Evolutionary conservation across 2,797 vertebrate species (phyloP), one percentile per base, ranked within the genome.

Genomic region (Cheirogaleus major): DNA sequence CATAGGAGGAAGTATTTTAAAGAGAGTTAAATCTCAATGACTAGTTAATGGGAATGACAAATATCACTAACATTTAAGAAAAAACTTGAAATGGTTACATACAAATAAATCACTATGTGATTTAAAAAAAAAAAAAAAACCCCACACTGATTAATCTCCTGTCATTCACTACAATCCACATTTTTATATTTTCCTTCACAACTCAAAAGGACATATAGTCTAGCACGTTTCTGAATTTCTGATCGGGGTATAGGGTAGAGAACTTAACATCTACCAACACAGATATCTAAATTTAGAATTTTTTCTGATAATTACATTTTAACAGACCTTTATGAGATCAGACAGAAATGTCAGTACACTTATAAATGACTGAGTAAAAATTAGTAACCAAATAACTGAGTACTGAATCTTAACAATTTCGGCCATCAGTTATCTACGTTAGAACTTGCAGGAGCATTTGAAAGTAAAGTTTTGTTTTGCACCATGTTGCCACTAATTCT

Each of bases 131-230:
- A 45, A 50, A 80, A 41, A n/a, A n/a, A n/a, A n/a, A n/a, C n/a
- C 32, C 22, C 55, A 57, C 20, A 75, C 9, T 83, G 25, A 91
- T 88, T n/a, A 75, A 83, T 59, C 25, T 75, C 43, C 5, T 45
- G 11, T 93, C 55, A 73, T 69, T 93, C 55, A 67, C 81, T 83
- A 52, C 22, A 84, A 79, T 79, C 3, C 41, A 90, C 61, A 50
- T 82, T 93, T 84, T 93, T 61, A 5, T 70, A 75, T 95, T 94
- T 93, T 82, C 83, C 38, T 83, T 95, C 83, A 97, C 43, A 92
- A 45, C 10, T 79, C 82, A 81, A 95, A 82, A 45, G 75, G 55
- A 94, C 63, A 55, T 17, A 86, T 4, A 95, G 67, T 67, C 35
- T 59, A 88, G 38, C 27, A 87, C 57, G 91, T 73, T 89, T 43